Evolutionary conservation across 2,113 vertebrate species (phyloP), one percentile per base, ranked within the genome.

Genomic region (Rhipidura dahli): DNA sequence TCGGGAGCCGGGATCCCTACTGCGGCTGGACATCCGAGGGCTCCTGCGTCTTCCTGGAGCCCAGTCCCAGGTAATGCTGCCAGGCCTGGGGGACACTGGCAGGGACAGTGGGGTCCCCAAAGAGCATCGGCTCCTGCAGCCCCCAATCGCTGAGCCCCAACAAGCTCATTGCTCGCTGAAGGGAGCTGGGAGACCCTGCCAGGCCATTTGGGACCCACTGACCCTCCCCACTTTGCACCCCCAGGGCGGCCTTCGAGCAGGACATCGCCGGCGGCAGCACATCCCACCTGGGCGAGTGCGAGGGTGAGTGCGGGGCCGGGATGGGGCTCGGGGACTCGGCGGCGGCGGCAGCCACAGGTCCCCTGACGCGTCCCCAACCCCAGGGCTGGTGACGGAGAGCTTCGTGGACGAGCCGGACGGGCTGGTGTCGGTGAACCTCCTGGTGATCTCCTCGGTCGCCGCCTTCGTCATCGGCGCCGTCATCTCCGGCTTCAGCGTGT

Each of bases 381-480:
- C 94, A 99, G 99, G 99, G 15, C 97, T 99, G 59, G 97, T 99
- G 59, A 98, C 98, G 1, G 99, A 99, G 97, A 99, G 98, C 86
- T 99, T 99, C 70, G 98, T 99, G 6, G 99, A 99, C 15, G 99
- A 99, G 90, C 99, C 99, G 0, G 98, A 99, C 0, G 98, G 99
- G 69, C 93, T 99, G 94, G 99, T 99, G 59, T 99, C 99, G 0
- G 98, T 99, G 73, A 99, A 99, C 97, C 98, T 99, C 30, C 97
- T 99, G 97, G 99, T 99, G 80, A 98, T 99, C 30, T 99, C 99
- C 60, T 99, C 99, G 0, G 99, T 99, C 9, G 99, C 99, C 1
- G 99, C 99, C 28, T 99, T 99, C 35, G 98, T 99, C 84, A 99
- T 99, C 7, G 99, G 99, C 56, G 99, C 99, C 12, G 97, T 99